A percentile compares a stretch with the other conserved stretches of the same genome.
Evolutionary conservation across 2,113 vertebrate species (phyloP).

Genomic region (Coptodon rendalli): DNA sequence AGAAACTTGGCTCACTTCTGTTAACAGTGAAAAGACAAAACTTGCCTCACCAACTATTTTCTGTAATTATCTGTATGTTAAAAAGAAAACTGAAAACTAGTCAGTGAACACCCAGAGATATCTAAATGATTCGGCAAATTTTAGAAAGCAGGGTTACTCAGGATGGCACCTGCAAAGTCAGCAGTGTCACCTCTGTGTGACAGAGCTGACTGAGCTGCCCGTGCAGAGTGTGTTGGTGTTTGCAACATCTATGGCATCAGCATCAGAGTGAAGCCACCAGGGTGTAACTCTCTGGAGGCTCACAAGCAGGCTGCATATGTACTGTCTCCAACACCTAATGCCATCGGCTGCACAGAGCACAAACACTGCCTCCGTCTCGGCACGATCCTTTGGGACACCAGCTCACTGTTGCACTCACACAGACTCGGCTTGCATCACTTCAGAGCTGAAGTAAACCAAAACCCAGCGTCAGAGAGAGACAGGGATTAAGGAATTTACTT

Average conservation of each 20-base stretch:
- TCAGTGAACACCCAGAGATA: neutral
- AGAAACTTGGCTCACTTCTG: neutral
- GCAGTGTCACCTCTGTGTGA: slow-evolving; percentile 8
- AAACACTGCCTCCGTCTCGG: slow-evolving; percentile 52
- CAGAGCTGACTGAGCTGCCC: slow-evolving; percentile 15
- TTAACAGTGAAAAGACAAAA: neutral
- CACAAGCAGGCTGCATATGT: slow-evolving; percentile 77
- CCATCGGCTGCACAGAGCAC: slow-evolving; percentile 77
- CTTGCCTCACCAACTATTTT: neutral
- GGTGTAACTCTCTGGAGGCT: slow-evolving; percentile 79
- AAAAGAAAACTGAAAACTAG: neutral
- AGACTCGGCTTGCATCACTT: slow-evolving; percentile 70
- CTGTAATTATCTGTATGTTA: neutral
- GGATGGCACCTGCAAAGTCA: slow-evolving; percentile 13
- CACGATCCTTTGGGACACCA: slow-evolving; percentile 44
- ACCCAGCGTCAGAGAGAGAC: slow-evolving; percentile 46
- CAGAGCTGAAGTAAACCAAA: slow-evolving; percentile 45
- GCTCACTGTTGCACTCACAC: slow-evolving; percentile 64
- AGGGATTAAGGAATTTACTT: slow-evolving; percentile 59
- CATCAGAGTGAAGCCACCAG: slow-evolving; percentile 73
- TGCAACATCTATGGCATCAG: slow-evolving; percentile 47
- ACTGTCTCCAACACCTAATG: slow-evolving; percentile 83
- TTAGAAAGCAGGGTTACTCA: neutral
- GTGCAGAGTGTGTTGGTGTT: neutral
- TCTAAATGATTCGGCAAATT: neutral